A percentile compares a stretch with the other conserved stretches of the same genome.
phyloP scores from a whole-genome alignment of 2,113 vertebrate genomes.

The Oplegnathus fasciatus region DNA sequence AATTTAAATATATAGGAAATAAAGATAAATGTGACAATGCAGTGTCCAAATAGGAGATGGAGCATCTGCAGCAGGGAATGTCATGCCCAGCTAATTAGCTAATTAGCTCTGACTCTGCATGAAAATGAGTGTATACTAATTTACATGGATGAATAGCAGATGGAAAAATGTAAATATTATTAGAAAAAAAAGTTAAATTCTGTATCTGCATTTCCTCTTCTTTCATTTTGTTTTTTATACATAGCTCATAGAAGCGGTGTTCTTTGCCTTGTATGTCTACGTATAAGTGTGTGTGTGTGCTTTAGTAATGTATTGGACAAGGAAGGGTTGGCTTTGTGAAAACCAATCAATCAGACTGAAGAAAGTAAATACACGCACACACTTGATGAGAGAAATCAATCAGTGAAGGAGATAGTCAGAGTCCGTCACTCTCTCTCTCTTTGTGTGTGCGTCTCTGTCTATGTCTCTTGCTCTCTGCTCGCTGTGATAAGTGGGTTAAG shows the following conservation, averaged over 20 bases:
- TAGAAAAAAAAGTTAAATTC: background rate
- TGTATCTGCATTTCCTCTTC: background rate
- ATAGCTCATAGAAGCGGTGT: background rate
- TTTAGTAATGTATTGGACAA: conserved; percentile 16
- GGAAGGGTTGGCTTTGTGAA: conserved; percentile 20
- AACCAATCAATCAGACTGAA: conserved; percentile 40
- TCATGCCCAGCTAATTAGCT: conserved; percentile 2
- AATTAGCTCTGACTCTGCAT: conserved; percentile 20
- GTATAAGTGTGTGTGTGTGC: conserved; percentile 7
- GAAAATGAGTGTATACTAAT: conserved; percentile 20
- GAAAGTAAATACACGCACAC: conserved; percentile 31
- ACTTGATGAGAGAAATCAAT: conserved; percentile 59
- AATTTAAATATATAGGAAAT: background rate
- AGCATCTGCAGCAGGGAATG: conserved; percentile 6
- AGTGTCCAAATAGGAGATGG: background rate
- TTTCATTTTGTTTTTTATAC: background rate
- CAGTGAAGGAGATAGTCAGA: conserved; percentile 51
- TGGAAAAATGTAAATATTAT: background rate
- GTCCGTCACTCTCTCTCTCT: conserved; percentile 35
- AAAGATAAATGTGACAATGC: conserved; percentile 2
- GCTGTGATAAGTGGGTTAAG: conserved; percentile 84
- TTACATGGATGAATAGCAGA: conserved; percentile 8
- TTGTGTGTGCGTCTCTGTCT: conserved; percentile 71
- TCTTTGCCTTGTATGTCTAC: background rate
- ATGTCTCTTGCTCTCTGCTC: conserved; percentile 77